Conservation (phyloP, 2,888 invertebrate genomes). For the Stegana nigrithorax region DNA sequence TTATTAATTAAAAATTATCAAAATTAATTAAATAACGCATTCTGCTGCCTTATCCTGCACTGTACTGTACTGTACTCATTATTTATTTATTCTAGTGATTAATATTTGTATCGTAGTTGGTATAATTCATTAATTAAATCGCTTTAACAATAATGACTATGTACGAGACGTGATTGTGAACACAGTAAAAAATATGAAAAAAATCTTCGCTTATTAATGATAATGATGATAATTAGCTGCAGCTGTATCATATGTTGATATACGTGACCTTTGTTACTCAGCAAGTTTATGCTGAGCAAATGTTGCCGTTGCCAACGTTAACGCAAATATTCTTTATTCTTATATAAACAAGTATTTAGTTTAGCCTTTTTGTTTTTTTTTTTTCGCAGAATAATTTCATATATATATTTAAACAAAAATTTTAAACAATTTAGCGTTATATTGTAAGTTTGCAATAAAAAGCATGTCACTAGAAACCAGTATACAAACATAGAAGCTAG, state of each 20-base stretch:
- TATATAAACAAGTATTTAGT: neutral
- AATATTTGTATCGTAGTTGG: constrained; percentile 20
- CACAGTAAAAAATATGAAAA: constrained; percentile 7
- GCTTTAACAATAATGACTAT: constrained; percentile 42
- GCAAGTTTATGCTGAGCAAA: too few species aligned
- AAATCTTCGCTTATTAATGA: neutral
- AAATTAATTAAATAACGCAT: constrained; percentile 3
- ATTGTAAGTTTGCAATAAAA: neutral
- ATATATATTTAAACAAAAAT: neutral
- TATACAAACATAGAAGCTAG: neutral
- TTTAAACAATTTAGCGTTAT: neutral
- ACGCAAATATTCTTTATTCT: neutral
- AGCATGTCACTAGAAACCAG: neutral
- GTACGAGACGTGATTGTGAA: constrained; percentile 13
- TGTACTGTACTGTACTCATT: constrained; percentile 4
- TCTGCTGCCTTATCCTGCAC: neutral
- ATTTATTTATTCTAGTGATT: constrained; percentile 14
- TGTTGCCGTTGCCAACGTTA: neutral
- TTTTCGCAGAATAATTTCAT: neutral
- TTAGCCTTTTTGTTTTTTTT: neutral
- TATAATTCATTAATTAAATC: constrained; percentile 42
- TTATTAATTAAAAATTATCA: neutral
- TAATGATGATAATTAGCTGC: neutral
- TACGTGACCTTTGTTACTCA: too few species aligned
- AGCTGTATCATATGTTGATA: neutral